A percentile compares a stretch with the other conserved stretches of the same genome.
These are phyloP conservation scores for Dryobotodes eremita DNA, from an alignment of 2,888 invertebrate species.

Conservation along the genomic window DNA sequence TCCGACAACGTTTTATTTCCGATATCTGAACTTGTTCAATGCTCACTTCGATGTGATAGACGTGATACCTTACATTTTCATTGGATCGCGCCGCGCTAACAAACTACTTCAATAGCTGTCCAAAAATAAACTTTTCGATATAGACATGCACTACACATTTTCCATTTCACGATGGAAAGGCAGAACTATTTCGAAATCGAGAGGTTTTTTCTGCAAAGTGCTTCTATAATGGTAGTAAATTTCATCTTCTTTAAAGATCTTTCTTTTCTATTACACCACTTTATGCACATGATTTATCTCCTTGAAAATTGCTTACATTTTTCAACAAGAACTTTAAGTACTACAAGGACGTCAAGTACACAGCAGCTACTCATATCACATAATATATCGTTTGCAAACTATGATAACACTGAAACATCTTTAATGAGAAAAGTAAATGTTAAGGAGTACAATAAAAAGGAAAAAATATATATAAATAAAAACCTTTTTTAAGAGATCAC, in stretches of 20 bases:
- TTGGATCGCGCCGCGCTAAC: slow-evolving; percentile 42
- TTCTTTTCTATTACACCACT: slow-evolving; percentile 57
- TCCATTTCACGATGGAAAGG: slow-evolving; percentile 28
- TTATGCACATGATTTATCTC: slow-evolving; percentile 56
- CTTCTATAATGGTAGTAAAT: slow-evolving; percentile 43
- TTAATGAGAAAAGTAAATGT: slow-evolving; percentile 39
- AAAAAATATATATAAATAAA: background rate
- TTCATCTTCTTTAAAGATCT: slow-evolving; percentile 56
- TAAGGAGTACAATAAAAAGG: slow-evolving; percentile 27
- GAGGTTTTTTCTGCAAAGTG: slow-evolving; percentile 43
- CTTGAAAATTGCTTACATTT: slow-evolving; percentile 60
- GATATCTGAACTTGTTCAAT: slow-evolving; percentile 74
- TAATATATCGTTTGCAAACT: slow-evolving; percentile 39
- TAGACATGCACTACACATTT: slow-evolving; percentile 28
- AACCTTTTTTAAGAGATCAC: slow-evolving; percentile 24
- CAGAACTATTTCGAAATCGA: slow-evolving; percentile 37
- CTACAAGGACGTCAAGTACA: slow-evolving; percentile 32
- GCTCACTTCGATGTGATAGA: slow-evolving; percentile 74
- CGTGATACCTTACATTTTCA: slow-evolving; percentile 67
- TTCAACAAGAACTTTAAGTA: slow-evolving; percentile 55
- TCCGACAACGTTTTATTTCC: slow-evolving; percentile 76
- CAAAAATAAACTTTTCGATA: slow-evolving; percentile 40
- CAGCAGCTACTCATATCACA: slow-evolving; percentile 17
- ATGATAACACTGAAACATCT: slow-evolving; percentile 32
- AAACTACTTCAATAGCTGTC: slow-evolving; percentile 49